Conservation (phyloP, 2,797 vertebrate genomes). For the Hoplostethus mediterraneus region DNA sequence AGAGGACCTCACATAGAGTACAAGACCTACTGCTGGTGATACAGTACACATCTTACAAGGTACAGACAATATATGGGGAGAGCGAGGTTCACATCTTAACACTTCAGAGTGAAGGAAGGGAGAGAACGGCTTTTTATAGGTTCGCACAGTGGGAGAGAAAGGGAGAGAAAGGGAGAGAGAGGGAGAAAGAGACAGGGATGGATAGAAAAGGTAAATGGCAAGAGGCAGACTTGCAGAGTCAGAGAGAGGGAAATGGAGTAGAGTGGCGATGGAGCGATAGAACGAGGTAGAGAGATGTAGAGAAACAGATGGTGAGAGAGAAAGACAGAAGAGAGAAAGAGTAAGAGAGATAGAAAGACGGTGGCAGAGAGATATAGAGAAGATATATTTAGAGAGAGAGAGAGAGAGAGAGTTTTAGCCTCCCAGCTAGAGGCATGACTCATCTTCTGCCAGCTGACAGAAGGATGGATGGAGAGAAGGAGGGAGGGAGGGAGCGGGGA, state of each 20-base stretch:
- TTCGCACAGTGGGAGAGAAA: conserved; percentile 14
- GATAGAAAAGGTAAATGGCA: conserved; percentile 36
- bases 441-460: conserved; percentile 84
- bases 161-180: conserved; percentile 3
- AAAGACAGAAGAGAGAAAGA: conserved; percentile 13
- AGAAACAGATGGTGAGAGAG: conserved; percentile 70
- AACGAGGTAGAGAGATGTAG: conserved; percentile 59
- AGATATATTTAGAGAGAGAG: conserved; percentile 77
- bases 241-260: conserved; percentile 8
- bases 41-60: neutral
- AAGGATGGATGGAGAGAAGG: conserved; percentile 76
- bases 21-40: neutral
- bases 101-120: conserved; percentile 15
- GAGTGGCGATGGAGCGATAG: conserved; percentile 27
- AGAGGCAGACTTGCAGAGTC: conserved; percentile 39
- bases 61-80: neutral
- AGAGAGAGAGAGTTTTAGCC: conserved; percentile 74
- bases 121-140: conserved; percentile 41
- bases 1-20: too few species aligned
- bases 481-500: conserved; percentile 64
- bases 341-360: conserved; percentile 61
- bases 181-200: conserved; percentile 3
- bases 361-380: conserved; percentile 66
- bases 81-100: conserved; percentile 4
- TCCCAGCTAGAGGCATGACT: conserved; percentile 82